Base-by-base conservation (phyloP, 2,888 invertebrate genomes). In the Margaritifera margaritifera region DNA sequence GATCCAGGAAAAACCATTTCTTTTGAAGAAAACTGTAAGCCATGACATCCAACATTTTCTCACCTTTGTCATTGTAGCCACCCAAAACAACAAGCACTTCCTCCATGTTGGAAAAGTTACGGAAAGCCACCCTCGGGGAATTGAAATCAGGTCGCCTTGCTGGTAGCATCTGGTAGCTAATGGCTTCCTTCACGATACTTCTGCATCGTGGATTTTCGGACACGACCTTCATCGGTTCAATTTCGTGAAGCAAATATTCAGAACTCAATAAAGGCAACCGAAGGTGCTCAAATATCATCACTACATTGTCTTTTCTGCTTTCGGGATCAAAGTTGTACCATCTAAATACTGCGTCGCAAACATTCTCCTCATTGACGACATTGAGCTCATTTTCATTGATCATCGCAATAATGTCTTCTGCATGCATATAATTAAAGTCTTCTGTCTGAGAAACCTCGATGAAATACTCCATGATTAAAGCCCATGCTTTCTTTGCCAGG, bases 331-430 rank as follows among this genome's bases (percentile, higher is more conserved):
- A 93, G 24, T 93, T 90, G 18, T 83, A 79, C 95, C 95, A 95
- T 62, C 92, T 91, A 86, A 93, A 92, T 25, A 94, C 91, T 5
- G 94, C 94, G 87, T 94, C 93, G 88, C 94, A 94, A 54, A 94
- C 94, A 63, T 92, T 91, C 89, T 94, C 96, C 88, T 97, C 97
- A 84, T 94, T 95, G 81, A 95, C 94, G 0, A 95, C 95, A 87
- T 96, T 96, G 51, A 97, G 90, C 86, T 95, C 94, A 85, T 96
- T 95, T 65, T 88, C 94, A 60, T 94, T 93, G 74, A 96, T 94
- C 64, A 97, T 93, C 68, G 92, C 92, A 72, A 93, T 92, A 51
- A 96, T 91, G 86, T 96, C 95, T n/a, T 94, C 93, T 42, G 94
- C 91, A 55, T 92, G 90, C 94, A 95, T 87, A 93, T 74, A 80